Conservation (phyloP, 1,140 invertebrate species). For the Marisa cornuarietis region DNA sequence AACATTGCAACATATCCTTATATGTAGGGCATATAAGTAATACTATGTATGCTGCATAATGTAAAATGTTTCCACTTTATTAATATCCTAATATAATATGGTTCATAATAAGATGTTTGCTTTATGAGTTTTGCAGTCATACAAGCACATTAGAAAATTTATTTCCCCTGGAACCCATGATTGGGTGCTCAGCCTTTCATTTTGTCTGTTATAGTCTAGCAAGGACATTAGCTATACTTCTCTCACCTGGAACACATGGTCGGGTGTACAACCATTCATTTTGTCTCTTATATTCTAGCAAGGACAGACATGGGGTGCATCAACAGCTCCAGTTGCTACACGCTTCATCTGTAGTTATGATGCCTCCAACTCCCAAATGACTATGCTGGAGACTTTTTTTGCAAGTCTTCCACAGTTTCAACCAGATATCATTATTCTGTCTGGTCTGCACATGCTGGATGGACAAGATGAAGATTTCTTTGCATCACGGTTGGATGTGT, state of each 20-base stretch:
- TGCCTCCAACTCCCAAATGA: slow-evolving; percentile 60
- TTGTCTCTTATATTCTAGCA: slow-evolving; percentile 18
- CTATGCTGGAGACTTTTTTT: slow-evolving; percentile 67
- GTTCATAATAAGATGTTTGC: no score
- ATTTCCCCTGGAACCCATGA: no score
- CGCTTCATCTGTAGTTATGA: slow-evolving; percentile 68
- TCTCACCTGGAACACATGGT: no score
- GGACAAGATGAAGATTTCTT: slow-evolving; percentile 58
- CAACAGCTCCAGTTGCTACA: slow-evolving; percentile 63
- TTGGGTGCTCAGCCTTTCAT: no score
- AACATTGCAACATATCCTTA: no score
- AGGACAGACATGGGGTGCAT: slow-evolving; percentile 63
- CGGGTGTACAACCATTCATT: no score
- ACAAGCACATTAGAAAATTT: no score
- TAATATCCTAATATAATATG: no score
- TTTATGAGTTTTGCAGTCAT: no score
- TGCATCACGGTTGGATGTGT: slow-evolving; percentile 55
- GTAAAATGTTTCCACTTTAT: no score
- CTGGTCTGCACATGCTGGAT: slow-evolving; percentile 67
- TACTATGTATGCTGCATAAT: no score
- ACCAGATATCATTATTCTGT: slow-evolving; percentile 66
- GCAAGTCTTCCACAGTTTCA: slow-evolving; percentile 53
- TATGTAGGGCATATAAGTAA: no score
- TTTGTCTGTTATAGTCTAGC: not conserved
- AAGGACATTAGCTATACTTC: slow-evolving; percentile 55